phyloP scores from a whole-genome alignment of 2,797 vertebrate genomes.

The Gambelia wislizenii region DNA sequence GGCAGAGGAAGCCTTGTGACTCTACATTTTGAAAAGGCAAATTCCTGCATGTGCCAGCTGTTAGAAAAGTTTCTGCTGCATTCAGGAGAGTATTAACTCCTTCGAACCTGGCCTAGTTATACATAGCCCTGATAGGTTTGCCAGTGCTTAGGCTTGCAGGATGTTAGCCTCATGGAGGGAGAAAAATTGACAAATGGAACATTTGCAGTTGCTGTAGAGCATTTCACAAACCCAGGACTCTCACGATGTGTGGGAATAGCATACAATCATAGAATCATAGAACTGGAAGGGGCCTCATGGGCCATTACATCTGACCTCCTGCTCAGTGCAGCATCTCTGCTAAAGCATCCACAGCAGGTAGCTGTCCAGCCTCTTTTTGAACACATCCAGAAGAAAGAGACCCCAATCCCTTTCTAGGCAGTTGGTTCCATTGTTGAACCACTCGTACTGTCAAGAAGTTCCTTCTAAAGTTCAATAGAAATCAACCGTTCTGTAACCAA shows the following conservation, averaged over 20 bases:
- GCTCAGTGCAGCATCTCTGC: neutral
- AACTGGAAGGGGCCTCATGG: too few relatives aligned
- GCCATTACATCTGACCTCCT: too few relatives aligned
- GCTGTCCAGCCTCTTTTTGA: too few relatives aligned
- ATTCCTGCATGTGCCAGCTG: neutral
- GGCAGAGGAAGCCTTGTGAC: neutral
- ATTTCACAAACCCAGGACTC: too few relatives aligned
- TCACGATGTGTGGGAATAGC: neutral
- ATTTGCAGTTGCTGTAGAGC: too few relatives aligned
- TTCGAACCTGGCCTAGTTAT: neutral
- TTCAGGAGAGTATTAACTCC: neutral
- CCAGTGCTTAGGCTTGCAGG: neutral
- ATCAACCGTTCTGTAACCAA: too few relatives aligned
- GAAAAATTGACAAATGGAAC: neutral
- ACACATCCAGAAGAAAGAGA: too few relatives aligned
- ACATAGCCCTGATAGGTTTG: neutral
- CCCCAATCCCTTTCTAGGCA: too few relatives aligned
- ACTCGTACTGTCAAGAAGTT: too few relatives aligned
- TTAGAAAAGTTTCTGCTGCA: neutral
- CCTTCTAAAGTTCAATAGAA: too few relatives aligned
- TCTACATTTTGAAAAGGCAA: slow-evolving; percentile 14
- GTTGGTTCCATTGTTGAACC: too few relatives aligned
- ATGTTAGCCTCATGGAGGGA: neutral
- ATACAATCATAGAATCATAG: too few relatives aligned
- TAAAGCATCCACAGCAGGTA: neutral